Percentiles rank a stretch among this genome's conserved stretches.
Evolutionary conservation across 2,888 invertebrate species (phyloP).

Genomic region (Pandemis corylana): DNA sequence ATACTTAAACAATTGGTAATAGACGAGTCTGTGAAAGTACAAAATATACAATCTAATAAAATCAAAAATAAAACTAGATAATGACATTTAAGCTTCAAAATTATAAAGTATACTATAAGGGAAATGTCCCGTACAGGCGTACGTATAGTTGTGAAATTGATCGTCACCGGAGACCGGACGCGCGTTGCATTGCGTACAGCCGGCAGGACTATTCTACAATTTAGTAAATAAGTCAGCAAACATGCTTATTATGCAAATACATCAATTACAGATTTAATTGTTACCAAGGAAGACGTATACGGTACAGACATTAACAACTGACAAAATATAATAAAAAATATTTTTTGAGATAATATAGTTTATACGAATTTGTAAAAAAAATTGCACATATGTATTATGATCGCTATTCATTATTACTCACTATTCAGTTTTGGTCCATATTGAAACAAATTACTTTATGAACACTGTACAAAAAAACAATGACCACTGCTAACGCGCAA

Average conservation of each 20-base stretch:
- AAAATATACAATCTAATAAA: slow-evolving; percentile 49
- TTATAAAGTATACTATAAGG: slow-evolving; percentile 16
- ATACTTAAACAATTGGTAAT: slow-evolving; percentile 44
- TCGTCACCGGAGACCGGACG: not conserved
- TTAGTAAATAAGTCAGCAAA: not conserved
- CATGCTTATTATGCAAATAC: slow-evolving; percentile 31
- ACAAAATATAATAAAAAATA: slow-evolving; percentile 2
- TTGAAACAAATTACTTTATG: slow-evolving; percentile 17
- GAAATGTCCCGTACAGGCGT: slow-evolving; percentile 18
- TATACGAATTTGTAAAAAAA: not conserved
- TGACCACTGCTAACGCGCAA: not conserved
- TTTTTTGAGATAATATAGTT: slow-evolving; percentile 11
- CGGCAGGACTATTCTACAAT: slow-evolving; percentile 2
- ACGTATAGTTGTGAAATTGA: not conserved
- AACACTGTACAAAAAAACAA: slow-evolving; percentile 10
- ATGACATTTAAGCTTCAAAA: slow-evolving; percentile 29
- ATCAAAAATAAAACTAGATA: slow-evolving; percentile 36
- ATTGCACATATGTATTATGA: slow-evolving; percentile 29
- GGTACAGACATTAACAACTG: slow-evolving; percentile 10
- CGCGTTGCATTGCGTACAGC: not conserved
- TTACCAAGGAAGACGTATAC: slow-evolving; percentile 17
- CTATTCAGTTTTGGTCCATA: slow-evolving; percentile 18
- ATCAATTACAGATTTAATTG: slow-evolving; percentile 11
- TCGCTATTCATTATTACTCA: slow-evolving; percentile 5
- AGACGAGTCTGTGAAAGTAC: slow-evolving; percentile 25